Conservation (phyloP, 1,140 invertebrate species). For the Aphaenogaster floridana region DNA sequence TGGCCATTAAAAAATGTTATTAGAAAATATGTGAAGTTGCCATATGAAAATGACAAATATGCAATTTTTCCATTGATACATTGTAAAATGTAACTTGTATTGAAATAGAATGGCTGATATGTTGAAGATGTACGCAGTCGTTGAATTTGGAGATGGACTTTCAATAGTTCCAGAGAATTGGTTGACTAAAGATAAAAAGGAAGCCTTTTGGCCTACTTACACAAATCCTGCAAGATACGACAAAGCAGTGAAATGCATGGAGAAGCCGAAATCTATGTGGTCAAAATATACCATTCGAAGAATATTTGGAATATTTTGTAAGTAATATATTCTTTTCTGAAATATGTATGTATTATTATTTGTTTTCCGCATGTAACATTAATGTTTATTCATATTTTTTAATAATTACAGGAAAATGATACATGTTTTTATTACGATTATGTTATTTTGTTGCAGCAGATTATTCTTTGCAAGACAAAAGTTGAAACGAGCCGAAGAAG, state of each 20-base stretch:
- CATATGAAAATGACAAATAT: neutral
- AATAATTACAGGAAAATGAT: neutral
- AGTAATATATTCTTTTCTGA: neutral
- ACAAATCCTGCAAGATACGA: neutral
- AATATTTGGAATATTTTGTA: neutral
- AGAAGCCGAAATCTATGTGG: neutral
- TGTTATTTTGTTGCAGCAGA: neutral
- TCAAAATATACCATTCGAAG: neutral
- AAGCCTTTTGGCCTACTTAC: neutral
- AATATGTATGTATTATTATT: constrained; percentile 3
- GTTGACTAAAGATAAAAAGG: neutral
- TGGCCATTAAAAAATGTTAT: constrained; percentile 19
- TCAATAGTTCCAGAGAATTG: constrained; percentile 4
- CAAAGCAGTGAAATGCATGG: neutral
- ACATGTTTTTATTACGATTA: neutral
- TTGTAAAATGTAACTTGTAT: neutral
- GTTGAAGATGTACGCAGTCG: neutral
- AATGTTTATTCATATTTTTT: neutral
- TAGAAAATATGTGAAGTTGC: constrained; percentile 4
- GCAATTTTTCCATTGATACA: constrained; percentile 35
- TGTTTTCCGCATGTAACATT: neutral
- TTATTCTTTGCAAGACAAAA: neutral
- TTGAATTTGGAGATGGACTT: constrained; percentile 5
- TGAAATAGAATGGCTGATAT: neutral
- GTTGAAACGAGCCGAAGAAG: neutral